Evolutionary conservation across 1,140 invertebrate species (phyloP).

Genomic region (Asbolus verrucosus): DNA sequence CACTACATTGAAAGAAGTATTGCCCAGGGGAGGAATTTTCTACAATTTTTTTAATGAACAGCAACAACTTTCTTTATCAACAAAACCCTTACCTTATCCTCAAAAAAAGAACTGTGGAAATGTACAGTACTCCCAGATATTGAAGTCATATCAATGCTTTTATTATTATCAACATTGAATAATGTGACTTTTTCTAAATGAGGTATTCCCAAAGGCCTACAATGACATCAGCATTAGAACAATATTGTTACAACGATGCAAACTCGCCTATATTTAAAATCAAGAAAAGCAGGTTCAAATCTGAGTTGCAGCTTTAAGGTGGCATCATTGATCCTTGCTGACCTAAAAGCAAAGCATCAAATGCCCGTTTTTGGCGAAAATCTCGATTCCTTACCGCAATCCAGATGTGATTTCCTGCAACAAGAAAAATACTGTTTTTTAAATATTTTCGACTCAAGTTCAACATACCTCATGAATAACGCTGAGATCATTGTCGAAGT

Average conservation of each 20-base stretch:
- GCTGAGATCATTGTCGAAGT: conserved; percentile 62
- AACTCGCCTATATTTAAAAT: conserved; percentile 77
- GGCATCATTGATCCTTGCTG: conserved; percentile 60
- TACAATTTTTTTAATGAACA: conserved; percentile 64
- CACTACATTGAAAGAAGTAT: conserved; percentile 95
- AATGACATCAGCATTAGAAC: conserved; percentile 45
- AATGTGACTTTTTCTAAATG: conserved; percentile 83
- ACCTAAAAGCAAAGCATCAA: conserved; percentile 55
- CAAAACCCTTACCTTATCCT: conserved; percentile 78
- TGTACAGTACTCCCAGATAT: conserved; percentile 89
- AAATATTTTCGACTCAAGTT: background rate
- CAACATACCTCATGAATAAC: conserved; percentile 61
- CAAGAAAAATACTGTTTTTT: conserved; percentile 42
- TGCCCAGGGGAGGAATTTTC: conserved; percentile 88
- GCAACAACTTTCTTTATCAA: background rate
- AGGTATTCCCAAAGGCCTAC: conserved; percentile 85
- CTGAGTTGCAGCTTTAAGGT: conserved; percentile 64
- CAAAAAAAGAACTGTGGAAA: conserved; percentile 94
- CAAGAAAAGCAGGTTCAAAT: conserved; percentile 74
- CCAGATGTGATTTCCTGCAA: conserved; percentile 57
- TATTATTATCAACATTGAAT: conserved; percentile 79
- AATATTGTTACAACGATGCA: conserved; percentile 7
- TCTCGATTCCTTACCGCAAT: conserved; percentile 52
- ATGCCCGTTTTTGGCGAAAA: too few species aligned
- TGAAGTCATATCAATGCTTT: conserved; percentile 84